Conservation (phyloP, 2,888 invertebrate genomes). For the Tipula lateralis region DNA sequence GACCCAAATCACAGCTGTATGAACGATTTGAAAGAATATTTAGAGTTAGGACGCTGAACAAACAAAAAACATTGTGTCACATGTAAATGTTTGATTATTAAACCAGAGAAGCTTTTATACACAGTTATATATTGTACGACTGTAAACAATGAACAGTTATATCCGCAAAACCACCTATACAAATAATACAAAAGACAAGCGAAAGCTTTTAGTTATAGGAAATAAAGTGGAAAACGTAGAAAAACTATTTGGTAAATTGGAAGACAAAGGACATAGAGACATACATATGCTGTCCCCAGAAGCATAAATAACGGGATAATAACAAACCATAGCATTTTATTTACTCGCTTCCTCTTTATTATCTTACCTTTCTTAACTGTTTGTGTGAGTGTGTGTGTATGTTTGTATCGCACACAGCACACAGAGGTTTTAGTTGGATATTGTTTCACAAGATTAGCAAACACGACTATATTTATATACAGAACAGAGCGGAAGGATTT, state of each 20-base stretch:
- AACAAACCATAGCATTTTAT: neutral
- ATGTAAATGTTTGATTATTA: too few species aligned
- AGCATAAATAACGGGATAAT: neutral
- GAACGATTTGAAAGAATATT: too few species aligned
- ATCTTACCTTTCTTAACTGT: neutral
- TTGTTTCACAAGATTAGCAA: neutral
- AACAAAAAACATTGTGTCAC: too few species aligned
- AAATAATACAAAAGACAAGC: neutral
- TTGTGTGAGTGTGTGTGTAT: neutral
- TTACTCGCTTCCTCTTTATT: neutral
- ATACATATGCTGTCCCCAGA: neutral
- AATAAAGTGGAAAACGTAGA: neutral
- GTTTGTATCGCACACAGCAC: too few species aligned
- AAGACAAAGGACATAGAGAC: too few species aligned
- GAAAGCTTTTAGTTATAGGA: neutral
- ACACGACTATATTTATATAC: neutral
- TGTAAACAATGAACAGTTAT: too few species aligned
- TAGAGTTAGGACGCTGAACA: too few species aligned
- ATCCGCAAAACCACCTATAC: too few species aligned
- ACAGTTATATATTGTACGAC: too few species aligned
- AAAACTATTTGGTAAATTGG: too few species aligned
- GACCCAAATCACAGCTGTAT: too few species aligned
- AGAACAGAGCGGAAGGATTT: neutral
- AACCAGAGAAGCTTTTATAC: too few species aligned
- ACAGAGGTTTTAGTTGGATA: neutral